phyloP scores from a whole-genome alignment of 2,888 invertebrate species.

The Catocala fraxini region DNA sequence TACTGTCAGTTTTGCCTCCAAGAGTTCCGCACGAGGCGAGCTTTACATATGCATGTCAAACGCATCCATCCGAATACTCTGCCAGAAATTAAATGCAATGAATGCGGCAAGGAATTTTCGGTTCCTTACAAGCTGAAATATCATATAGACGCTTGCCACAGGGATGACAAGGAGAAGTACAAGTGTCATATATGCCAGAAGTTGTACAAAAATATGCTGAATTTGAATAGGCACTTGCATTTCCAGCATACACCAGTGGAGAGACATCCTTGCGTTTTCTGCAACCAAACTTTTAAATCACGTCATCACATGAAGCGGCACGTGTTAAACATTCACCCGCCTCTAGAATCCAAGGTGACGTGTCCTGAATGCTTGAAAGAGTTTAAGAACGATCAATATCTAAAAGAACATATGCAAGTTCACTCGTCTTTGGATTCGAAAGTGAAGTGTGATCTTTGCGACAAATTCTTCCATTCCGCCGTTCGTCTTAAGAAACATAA shows the following conservation, averaged over 20 bases:
- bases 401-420: slow-evolving; percentile 82
- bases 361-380: slow-evolving; percentile 81
- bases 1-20: slow-evolving; percentile 81
- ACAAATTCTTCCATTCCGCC: slow-evolving; percentile 78
- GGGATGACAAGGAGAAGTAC: slow-evolving; percentile 71
- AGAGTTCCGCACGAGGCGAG: slow-evolving; percentile 76
- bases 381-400: slow-evolving; percentile 82
- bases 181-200: slow-evolving; percentile 77
- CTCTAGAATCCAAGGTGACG: slow-evolving; percentile 79
- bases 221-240: slow-evolving; percentile 74
- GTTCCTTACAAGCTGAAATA: slow-evolving; percentile 79
- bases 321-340: slow-evolving; percentile 80
- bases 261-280: slow-evolving; percentile 79
- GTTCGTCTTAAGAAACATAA: slow-evolving; percentile 81
- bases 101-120: slow-evolving; percentile 76
- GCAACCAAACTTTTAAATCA: slow-evolving; percentile 81
- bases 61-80: slow-evolving; percentile 75
- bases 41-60: slow-evolving; percentile 79
- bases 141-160: slow-evolving; percentile 74
- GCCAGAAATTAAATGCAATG: slow-evolving; percentile 77
- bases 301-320: slow-evolving; percentile 82
- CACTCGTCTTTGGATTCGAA: slow-evolving; percentile 77
- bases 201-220: slow-evolving; percentile 74
- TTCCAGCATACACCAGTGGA: slow-evolving; percentile 77
- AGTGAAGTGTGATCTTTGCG: slow-evolving; percentile 79